phyloP scores from a whole-genome alignment of 2,113 vertebrate species.

The Plecturocebus donacophilus region DNA sequence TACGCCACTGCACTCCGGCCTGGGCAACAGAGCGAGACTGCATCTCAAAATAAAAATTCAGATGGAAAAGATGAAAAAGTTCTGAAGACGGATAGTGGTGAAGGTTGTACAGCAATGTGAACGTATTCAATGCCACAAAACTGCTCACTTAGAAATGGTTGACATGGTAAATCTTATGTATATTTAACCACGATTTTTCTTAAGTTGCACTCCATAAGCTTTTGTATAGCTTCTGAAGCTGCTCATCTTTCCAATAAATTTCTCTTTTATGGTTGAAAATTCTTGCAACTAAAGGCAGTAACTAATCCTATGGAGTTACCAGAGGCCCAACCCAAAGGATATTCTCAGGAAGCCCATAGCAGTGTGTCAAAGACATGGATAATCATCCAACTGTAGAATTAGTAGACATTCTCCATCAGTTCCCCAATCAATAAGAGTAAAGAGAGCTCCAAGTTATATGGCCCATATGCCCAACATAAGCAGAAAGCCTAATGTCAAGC shows the following conservation, averaged over 20 bases:
- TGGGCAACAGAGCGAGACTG: no score
- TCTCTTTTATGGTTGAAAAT: neutral
- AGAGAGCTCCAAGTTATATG: neutral
- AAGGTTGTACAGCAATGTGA: neutral
- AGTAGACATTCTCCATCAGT: neutral
- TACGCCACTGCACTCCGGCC: no score
- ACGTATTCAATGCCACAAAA: neutral
- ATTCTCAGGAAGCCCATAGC: neutral
- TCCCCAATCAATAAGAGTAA: neutral
- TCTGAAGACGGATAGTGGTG: neutral
- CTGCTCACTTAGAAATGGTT: neutral
- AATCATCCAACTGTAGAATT: neutral
- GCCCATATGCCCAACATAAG: neutral
- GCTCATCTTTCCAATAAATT: neutral
- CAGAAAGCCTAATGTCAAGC: neutral
- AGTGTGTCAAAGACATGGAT: neutral
- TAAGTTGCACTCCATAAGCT: neutral
- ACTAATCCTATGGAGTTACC: neutral
- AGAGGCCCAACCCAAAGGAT: neutral
- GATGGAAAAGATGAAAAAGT: neutral
- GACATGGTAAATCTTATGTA: neutral
- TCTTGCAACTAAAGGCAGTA: neutral
- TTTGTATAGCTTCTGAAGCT: neutral
- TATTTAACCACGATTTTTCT: neutral
- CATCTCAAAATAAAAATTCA: no score